These are phyloP conservation scores for Axea sp. DNA, from an alignment of 2,888 invertebrate genomes.

Conservation along the genomic window DNA sequence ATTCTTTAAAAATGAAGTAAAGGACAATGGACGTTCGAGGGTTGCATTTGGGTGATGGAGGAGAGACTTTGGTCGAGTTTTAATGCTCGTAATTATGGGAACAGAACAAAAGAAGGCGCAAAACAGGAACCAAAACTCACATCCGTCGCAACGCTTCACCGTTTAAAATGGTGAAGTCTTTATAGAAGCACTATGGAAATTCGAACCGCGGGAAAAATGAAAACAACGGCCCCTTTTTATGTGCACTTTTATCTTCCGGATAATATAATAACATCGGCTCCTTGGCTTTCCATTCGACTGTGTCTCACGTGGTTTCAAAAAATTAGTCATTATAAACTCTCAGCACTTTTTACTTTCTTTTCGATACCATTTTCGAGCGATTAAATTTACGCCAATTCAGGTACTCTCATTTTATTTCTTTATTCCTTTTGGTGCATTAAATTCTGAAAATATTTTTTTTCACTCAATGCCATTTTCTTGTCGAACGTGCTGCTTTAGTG, in stretches of 20 bases:
- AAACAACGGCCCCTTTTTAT: slow-evolving; percentile 22
- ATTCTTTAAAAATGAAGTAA: too few relatives aligned
- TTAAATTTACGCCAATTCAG: slow-evolving; percentile 1
- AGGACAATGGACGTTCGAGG: too few relatives aligned
- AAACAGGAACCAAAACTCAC: slow-evolving; percentile 6
- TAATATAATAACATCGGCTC: slow-evolving; percentile 15
- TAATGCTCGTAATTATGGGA: slow-evolving; percentile 6
- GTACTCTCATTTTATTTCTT: too few relatives aligned
- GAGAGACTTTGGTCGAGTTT: too few relatives aligned
- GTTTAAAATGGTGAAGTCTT: slow-evolving; percentile 15
- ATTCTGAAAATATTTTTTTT: too few relatives aligned
- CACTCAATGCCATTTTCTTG: too few relatives aligned
- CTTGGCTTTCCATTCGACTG: slow-evolving; percentile 9
- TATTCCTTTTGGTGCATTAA: too few relatives aligned
- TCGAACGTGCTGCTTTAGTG: too few relatives aligned
- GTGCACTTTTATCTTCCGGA: slow-evolving; percentile 21
- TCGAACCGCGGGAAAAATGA: slow-evolving; percentile 8
- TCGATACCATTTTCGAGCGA: not conserved
- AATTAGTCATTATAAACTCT: slow-evolving; percentile 12
- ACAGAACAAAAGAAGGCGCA: not conserved
- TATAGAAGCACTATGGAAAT: slow-evolving; percentile 5
- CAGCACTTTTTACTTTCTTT: slow-evolving; percentile 4
- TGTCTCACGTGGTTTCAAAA: slow-evolving; percentile 1
- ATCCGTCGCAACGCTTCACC: not conserved
- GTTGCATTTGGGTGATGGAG: too few relatives aligned